phyloP scores from a whole-genome alignment of 2,113 vertebrate species.

The Mesitornis unicolor region DNA sequence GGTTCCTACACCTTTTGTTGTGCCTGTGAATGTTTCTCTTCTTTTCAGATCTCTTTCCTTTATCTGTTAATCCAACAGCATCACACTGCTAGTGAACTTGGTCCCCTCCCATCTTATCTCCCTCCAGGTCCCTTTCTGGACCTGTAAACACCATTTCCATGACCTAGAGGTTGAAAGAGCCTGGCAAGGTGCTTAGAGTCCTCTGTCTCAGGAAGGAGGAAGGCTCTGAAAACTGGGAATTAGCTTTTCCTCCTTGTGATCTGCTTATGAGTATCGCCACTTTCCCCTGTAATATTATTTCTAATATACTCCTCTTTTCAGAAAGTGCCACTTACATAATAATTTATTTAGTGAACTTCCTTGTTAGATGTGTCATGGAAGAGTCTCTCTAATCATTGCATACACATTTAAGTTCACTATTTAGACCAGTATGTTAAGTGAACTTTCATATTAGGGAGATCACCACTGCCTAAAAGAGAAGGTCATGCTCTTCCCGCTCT shows the following conservation, averaged over 20 bases:
- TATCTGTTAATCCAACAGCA: background rate
- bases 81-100: background rate
- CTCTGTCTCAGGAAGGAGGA: background rate
- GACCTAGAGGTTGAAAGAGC: background rate
- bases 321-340: background rate
- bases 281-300: background rate
- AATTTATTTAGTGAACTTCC: background rate
- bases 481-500: background rate
- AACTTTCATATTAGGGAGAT: background rate
- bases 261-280: background rate
- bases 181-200: background rate
- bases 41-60: background rate
- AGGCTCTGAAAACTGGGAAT: background rate
- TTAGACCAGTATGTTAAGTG: background rate
- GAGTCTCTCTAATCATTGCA: background rate
- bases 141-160: background rate
- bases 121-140: background rate
- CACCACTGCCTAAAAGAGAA: background rate
- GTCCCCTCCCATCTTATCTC: background rate
- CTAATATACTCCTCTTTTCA: background rate
- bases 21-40: background rate
- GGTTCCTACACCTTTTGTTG: background rate
- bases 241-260: background rate
- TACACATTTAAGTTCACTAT: background rate
- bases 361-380: background rate